These are phyloP conservation scores for Salarias fasciatus DNA, from an alignment of 2,797 vertebrate genomes.

Conservation along the genomic window DNA sequence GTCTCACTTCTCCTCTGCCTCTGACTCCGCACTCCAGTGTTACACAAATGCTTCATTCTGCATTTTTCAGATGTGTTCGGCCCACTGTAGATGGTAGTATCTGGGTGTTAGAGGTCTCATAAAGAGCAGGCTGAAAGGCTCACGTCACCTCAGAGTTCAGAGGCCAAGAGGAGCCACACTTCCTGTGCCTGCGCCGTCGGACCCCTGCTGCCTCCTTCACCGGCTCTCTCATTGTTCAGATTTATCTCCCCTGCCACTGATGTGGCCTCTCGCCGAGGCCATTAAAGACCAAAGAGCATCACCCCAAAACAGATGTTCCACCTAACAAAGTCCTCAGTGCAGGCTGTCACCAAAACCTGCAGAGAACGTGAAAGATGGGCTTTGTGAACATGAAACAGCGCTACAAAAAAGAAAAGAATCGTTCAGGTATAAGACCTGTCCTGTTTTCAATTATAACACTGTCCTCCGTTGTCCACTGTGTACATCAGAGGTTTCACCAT, in stretches of 20 bases:
- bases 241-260: slow-evolving; percentile 78
- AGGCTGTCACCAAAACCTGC: slow-evolving; percentile 54
- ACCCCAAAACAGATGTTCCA: slow-evolving; percentile 81
- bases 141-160: slow-evolving; percentile 67
- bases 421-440: slow-evolving; percentile 24
- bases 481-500: no score
- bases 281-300: slow-evolving; percentile 80
- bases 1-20: no score
- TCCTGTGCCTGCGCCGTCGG: slow-evolving; percentile 70
- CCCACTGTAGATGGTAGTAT: slow-evolving; percentile 37
- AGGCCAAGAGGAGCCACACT: slow-evolving; percentile 79
- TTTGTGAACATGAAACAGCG: slow-evolving; percentile 44
- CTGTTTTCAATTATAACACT: slow-evolving; percentile 41
- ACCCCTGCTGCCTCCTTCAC: slow-evolving; percentile 75
- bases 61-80: background rate
- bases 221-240: slow-evolving; percentile 76
- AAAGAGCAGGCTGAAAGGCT: slow-evolving; percentile 47
- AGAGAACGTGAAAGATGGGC: slow-evolving; percentile 59
- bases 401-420: slow-evolving; percentile 45
- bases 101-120: slow-evolving; percentile 25
- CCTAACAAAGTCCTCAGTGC: slow-evolving; percentile 48
- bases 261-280: slow-evolving; percentile 71
- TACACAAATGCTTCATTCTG: background rate
- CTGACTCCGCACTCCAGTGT: background rate
- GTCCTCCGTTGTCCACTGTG: background rate